phyloP scores from a whole-genome alignment of 2,113 vertebrate genomes.

The Clarias macrocephalus region DNA sequence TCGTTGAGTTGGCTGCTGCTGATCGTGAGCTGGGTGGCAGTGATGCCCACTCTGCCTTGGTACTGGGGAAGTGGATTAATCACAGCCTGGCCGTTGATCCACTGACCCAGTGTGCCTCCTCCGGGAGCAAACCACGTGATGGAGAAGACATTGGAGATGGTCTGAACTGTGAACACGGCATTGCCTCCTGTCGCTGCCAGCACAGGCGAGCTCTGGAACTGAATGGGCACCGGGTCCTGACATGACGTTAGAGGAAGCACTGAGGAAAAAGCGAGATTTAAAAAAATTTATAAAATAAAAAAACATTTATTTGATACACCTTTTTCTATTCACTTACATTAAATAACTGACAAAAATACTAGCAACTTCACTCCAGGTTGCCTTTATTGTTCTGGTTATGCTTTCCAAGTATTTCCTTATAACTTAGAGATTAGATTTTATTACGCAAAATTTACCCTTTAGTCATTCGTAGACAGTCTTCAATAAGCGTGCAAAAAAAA shows the following conservation, averaged over 20 bases:
- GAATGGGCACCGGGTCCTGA: constrained; percentile 63
- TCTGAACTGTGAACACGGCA: constrained; percentile 62
- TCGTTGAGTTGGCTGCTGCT: constrained; percentile 59
- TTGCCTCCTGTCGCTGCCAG: constrained; percentile 29
- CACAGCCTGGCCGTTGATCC: neutral
- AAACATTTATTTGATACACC: neutral
- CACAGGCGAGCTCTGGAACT: constrained; percentile 62
- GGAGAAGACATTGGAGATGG: constrained; percentile 48
- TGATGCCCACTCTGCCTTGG: constrained; percentile 65
- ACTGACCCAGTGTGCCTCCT: constrained; percentile 57
- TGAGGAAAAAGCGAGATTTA: neutral
- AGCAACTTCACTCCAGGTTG: neutral
- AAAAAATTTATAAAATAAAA: too few relatives aligned
- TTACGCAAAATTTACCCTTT: too few relatives aligned
- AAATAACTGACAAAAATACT: neutral
- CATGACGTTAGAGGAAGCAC: constrained; percentile 44
- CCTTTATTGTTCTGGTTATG: neutral
- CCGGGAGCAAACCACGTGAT: constrained; percentile 61
- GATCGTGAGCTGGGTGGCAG: constrained; percentile 67
- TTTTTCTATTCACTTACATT: neutral
- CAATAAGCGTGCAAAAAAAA: too few relatives aligned
- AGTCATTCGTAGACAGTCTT: too few relatives aligned
- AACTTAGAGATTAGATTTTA: too few relatives aligned
- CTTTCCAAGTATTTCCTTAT: too few relatives aligned
- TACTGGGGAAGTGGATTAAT: constrained; percentile 59